Base-by-base conservation (phyloP, 1,140 invertebrate genomes). In the Bradynema listronoti region DNA sequence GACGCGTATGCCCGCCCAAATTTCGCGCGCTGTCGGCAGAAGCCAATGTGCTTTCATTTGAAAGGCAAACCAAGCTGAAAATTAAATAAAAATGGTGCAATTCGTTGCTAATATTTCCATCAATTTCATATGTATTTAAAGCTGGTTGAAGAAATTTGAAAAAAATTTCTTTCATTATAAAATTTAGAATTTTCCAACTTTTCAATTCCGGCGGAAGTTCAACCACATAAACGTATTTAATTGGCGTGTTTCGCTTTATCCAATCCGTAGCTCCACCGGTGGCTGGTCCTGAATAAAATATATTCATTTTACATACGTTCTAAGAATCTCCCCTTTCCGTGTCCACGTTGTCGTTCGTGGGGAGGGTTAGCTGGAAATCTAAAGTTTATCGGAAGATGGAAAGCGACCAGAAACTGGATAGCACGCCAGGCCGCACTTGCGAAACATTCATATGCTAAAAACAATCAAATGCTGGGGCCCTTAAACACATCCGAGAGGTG, bases 221-320 rank as follows among this genome's bases (percentile, higher is more conserved):
- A n/a, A 74, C 51, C 2, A 72, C 70, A 55, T 76, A 74, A 4
- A 76, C 69, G 42, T 74, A 74, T 62, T 74, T 74, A 9, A 63
- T 73, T 9, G 39, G 27, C 9, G 73, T 76, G 42, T 76, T 74
- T 45, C 65, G 55, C 47, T 73, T 73, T 34, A 73, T 71, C 72
- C 72, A 74, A 59, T 74, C 72, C 1, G 61, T 70, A 0, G 70
- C 66, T 25, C 73, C 73, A 4, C 72, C 72, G 25, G 72, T 75
- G 7, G 73, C 72, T 0, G 72, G 66, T 25, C 68, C 68, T 59
- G 30, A 63, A 11, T 42, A 2, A 55, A 52, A 3, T 34, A 42
- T 53, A 43, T 3, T 49, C 50, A 3, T 47, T 50, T 53, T 43
- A 41, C 4, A 14, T 22, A 50, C 47, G 25, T 29, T 30, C 36